phyloP scores from a whole-genome alignment of 35 echinoderm and acorn worm species.

The Ptychodera flava region DNA sequence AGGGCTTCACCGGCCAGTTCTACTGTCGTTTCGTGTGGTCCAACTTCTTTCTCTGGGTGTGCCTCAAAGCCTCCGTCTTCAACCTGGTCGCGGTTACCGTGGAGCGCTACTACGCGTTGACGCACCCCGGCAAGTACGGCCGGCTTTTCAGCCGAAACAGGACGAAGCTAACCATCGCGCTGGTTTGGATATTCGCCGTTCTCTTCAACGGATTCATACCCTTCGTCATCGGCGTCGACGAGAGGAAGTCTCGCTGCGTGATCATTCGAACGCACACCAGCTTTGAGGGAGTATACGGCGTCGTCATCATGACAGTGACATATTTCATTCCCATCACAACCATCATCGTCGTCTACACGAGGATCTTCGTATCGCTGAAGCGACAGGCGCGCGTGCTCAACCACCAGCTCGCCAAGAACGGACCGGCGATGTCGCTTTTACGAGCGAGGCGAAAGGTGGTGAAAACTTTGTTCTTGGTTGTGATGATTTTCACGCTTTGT shows the following conservation, averaged over 20 bases:
- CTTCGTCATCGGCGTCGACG: conserved; percentile 59
- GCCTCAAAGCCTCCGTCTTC: conserved; percentile 92
- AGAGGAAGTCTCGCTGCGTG: conserved; percentile 29
- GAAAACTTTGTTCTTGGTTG: conserved; percentile 64
- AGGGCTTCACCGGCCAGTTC: conserved; percentile 41
- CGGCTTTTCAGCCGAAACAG: conserved; percentile 56
- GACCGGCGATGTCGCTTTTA: conserved; percentile 36
- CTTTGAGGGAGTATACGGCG: conserved; percentile 33
- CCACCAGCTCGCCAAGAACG: conserved; percentile 17
- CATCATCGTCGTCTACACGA: conserved; percentile 78
- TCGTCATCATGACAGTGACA: conserved; percentile 66
- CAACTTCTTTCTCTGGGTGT: conserved; percentile 80
- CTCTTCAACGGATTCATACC: conserved; percentile 67
- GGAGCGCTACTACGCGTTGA: conserved; percentile 78
- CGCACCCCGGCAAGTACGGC: conserved; percentile 70
- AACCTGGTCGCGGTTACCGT: conserved; percentile 85
- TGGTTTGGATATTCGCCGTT: conserved; percentile 57
- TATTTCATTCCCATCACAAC: conserved; percentile 83
- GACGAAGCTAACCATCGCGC: conserved; percentile 39
- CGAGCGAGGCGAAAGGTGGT: conserved; percentile 71
- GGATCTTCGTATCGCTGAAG: conserved; percentile 58
- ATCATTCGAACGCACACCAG: conserved; percentile 35
- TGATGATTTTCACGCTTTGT: conserved; percentile 64
- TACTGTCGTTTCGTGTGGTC: conserved; percentile 66
- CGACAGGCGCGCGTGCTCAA: conserved; percentile 9